Evolutionary conservation across 2,797 vertebrate genomes (phyloP).

Genomic region (Labroides dimidiatus): DNA sequence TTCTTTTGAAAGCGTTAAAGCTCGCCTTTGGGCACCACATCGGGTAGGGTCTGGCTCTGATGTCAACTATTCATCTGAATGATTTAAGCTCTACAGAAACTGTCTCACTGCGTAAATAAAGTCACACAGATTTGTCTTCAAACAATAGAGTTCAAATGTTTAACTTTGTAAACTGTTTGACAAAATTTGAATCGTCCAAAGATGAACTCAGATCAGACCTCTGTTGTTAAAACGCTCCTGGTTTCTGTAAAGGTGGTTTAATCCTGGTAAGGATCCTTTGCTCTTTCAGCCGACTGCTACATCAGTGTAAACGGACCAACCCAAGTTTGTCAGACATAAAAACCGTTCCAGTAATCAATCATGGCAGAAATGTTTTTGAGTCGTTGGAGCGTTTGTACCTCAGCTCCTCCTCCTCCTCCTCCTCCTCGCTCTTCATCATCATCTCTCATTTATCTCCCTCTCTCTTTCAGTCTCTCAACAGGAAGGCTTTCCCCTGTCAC

Average conservation of each 20-base stretch:
- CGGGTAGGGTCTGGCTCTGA: too few species aligned
- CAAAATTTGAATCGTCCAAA: too few species aligned
- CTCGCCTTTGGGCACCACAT: too few species aligned
- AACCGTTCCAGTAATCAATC: conserved; percentile 54
- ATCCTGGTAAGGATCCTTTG: neutral
- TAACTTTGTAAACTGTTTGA: too few species aligned
- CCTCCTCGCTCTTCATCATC: conserved; percentile 33
- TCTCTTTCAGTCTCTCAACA: conserved; percentile 60
- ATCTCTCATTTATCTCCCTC: conserved; percentile 60
- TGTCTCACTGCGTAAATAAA: too few species aligned
- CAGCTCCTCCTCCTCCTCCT: conserved; percentile 17
- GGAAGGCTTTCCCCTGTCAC: conserved; percentile 43
- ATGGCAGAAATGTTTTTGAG: conserved; percentile 45
- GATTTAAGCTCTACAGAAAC: too few species aligned
- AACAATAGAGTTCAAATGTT: too few species aligned
- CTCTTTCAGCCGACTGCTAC: neutral
- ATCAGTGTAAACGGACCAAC: conserved; percentile 22
- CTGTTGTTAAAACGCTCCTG: too few species aligned
- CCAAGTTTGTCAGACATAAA: conserved; percentile 10
- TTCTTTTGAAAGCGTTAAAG: too few species aligned
- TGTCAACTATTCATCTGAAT: too few species aligned
- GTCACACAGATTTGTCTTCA: too few species aligned
- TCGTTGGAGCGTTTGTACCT: conserved; percentile 21
- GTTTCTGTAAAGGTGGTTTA: neutral
- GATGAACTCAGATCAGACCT: too few species aligned